Evolutionary conservation across 2,888 invertebrate species (phyloP), one percentile per base, ranked within the genome.

Genomic region (Blastobasis lacticolella): DNA sequence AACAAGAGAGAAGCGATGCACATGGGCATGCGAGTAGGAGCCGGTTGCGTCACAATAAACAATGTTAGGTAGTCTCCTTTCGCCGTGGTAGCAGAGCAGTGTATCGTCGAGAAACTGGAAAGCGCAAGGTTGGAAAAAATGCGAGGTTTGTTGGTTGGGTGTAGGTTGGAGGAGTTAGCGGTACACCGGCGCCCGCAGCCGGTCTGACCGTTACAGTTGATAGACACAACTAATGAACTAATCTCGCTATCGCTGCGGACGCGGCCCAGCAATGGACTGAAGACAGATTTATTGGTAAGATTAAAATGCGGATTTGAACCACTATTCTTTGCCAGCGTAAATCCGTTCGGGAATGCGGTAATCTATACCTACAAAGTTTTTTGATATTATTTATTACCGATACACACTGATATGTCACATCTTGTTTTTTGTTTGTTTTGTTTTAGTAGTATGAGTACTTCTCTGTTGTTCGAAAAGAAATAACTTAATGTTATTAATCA

Each of bases 101-200:
- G 23, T 23, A 23, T 23, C 23, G 23, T 3, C 3, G 23, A 23
- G 23, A 23, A 23, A 23, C 23, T 23, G 41, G 8, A 41, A 41
- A 41, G 41, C n/a, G 7, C 7, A n/a, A 41, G 41, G 7, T 41
- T 7, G n/a, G n/a, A 41, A 9, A 41, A 41, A 41, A 41, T n/a
- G 41, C 7, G 7, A 41, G 41, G 7, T 9, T n/a, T 41, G 41
- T 41, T 9, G 41, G n/a, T 41, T 9, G 8, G 41, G 7, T 41
- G 7, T 41, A n/a, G 41, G 41, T 9, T 23, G 23, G 71, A 67
- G 69, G 66, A 68, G 67, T 65, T 82, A 85, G 75, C 85, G 84
- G 84, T 81, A 76, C 71, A 67, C 64, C 54, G 70, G 73, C 81
- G 81, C 83, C 78, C 78, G 85, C 78, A 71, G 78, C 78, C 78